Evolutionary conservation across 2,888 invertebrate species (phyloP).

Genomic region (Crepidodera aurea): DNA sequence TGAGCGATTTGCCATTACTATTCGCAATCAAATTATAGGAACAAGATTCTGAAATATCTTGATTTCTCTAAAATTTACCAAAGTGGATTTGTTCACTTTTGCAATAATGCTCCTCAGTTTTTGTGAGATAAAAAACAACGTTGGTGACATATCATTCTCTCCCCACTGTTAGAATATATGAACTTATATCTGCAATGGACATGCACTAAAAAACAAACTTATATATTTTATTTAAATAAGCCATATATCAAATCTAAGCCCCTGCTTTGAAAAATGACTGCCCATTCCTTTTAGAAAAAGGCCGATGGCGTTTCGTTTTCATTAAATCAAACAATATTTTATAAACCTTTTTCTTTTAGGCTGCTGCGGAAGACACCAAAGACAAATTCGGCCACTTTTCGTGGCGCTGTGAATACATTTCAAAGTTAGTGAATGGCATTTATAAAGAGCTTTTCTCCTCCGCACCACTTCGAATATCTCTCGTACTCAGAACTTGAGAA

Average conservation of each 20-base stretch:
- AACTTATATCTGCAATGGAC: background rate
- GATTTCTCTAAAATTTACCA: no score
- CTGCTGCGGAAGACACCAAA: slow-evolving; percentile 53
- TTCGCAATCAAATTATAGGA: no score
- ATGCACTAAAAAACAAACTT: background rate
- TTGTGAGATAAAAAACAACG: no score
- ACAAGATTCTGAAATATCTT: no score
- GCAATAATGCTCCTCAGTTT: no score
- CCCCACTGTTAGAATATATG: no score
- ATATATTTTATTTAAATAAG: slow-evolving; percentile 32
- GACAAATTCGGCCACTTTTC: slow-evolving; percentile 54
- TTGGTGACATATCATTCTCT: no score
- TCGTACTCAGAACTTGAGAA: background rate
- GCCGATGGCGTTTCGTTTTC: slow-evolving; percentile 53
- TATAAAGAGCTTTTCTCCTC: slow-evolving; percentile 43
- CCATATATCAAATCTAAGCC: slow-evolving; percentile 2
- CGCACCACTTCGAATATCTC: background rate
- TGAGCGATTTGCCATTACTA: no score
- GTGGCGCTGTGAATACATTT: slow-evolving; percentile 38
- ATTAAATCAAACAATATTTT: slow-evolving; percentile 58
- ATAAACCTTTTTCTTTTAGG: slow-evolving; percentile 53
- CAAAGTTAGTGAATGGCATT: slow-evolving; percentile 50
- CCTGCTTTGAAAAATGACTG: slow-evolving; percentile 43
- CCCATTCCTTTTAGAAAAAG: slow-evolving; percentile 45
- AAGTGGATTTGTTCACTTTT: no score